Evolutionary conservation across 1,140 invertebrate species (phyloP).

Genomic region (Drosophila nigromelanica): DNA sequence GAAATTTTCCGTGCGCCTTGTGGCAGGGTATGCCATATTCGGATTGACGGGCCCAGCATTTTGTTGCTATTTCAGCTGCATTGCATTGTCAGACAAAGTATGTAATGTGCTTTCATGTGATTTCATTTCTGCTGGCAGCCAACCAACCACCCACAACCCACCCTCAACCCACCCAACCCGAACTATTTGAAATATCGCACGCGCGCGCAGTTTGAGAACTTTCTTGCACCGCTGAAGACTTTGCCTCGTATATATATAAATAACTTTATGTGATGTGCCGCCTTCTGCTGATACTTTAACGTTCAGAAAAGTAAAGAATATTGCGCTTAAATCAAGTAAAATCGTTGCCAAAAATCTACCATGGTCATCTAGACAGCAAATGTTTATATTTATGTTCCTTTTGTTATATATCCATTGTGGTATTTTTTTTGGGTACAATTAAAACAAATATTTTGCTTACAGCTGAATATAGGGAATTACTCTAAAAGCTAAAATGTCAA

Average conservation of each 20-base stretch:
- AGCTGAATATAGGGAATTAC: too few species aligned
- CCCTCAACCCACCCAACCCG: too few species aligned
- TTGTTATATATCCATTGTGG: too few species aligned
- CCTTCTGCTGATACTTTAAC: not conserved
- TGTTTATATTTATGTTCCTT: too few species aligned
- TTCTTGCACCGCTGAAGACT: conserved; percentile 19
- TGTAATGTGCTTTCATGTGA: conserved; percentile 71
- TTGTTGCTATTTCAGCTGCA: conserved; percentile 33
- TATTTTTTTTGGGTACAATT: too few species aligned
- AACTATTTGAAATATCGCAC: not conserved
- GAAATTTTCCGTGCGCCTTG: not conserved
- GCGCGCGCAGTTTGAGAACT: conserved; percentile 33
- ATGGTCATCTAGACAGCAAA: too few species aligned
- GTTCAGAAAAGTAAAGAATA: not conserved
- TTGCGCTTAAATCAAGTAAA: not conserved
- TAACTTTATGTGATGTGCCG: conserved; percentile 37
- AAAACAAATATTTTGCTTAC: too few species aligned
- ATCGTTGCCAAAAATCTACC: not conserved
- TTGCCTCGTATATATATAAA: conserved; percentile 45
- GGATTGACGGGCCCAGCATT: conserved; percentile 12
- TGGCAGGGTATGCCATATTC: conserved; percentile 36
- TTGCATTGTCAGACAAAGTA: conserved; percentile 54
- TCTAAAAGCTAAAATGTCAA: too few species aligned
- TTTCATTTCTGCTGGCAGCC: conserved; percentile 44
- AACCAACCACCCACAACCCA: not conserved